phyloP scores from a whole-genome alignment of 2,113 vertebrate genomes.

The Rhagologus leucostigma region DNA sequence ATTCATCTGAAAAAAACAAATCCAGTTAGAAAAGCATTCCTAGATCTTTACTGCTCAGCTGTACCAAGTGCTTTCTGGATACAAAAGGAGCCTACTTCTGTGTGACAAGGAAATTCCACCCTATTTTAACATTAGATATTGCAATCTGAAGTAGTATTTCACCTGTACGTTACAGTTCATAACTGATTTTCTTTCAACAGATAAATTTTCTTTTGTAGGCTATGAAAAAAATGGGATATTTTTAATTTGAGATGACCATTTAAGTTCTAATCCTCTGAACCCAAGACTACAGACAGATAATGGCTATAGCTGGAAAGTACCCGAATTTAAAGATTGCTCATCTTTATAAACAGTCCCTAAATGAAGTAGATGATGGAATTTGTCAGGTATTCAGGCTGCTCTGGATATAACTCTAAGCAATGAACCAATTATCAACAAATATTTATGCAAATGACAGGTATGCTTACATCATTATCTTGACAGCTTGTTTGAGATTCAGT shows the following conservation, averaged over 20 bases:
- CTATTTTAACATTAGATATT: not conserved
- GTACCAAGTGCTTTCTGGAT: not conserved
- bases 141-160: not conserved
- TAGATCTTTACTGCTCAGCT: not conserved
- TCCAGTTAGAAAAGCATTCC: not conserved
- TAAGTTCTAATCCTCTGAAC: not conserved
- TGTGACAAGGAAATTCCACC: not conserved
- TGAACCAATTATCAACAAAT: not conserved
- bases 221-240: not conserved
- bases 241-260: not conserved
- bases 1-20: not conserved
- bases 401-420: not conserved
- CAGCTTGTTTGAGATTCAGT: conserved; percentile 63
- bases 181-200: not conserved
- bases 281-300: not conserved
- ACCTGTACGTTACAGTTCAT: not conserved
- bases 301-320: not conserved
- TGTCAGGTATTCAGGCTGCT: not conserved
- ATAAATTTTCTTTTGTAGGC: not conserved
- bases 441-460: not conserved
- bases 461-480: conserved; percentile 66
- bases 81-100: not conserved
- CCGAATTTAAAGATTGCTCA: not conserved
- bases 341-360: not conserved
- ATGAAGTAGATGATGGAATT: not conserved